These are phyloP conservation scores for Norana najaformis DNA, from an alignment of 2,888 invertebrate species.

Conservation along the genomic window DNA sequence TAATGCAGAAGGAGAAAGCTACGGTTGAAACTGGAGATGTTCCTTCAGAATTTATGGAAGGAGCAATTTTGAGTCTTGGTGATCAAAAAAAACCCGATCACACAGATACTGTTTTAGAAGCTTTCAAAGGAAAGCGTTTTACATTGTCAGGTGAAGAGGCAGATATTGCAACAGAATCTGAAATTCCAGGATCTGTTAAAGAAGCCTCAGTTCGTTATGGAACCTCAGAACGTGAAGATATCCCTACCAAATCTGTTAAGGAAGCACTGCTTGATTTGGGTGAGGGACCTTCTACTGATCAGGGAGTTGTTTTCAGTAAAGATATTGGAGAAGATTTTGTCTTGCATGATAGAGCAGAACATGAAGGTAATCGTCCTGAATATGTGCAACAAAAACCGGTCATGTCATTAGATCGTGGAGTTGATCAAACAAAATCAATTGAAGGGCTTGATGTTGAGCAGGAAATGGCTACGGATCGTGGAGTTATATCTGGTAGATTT, in stretches of 20 bases:
- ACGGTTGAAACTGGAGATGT: neutral
- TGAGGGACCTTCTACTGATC: neutral
- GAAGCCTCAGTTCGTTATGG: neutral
- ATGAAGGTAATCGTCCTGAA: constrained; percentile 13
- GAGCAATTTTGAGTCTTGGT: neutral
- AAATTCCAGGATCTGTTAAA: neutral
- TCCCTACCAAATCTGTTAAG: neutral
- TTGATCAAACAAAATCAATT: neutral
- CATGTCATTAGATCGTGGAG: neutral
- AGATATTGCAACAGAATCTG: neutral
- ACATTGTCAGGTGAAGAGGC: neutral
- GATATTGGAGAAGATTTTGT: neutral
- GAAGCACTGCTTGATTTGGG: neutral
- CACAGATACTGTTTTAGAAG: neutral
- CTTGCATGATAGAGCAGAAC: neutral
- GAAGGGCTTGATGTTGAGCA: neutral
- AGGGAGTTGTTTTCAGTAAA: neutral
- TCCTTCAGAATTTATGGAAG: neutral
- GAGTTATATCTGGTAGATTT: neutral
- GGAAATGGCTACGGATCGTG: neutral
- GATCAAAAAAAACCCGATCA: neutral
- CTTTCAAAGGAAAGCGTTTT: neutral
- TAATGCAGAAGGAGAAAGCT: no score
- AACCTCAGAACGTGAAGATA: neutral
- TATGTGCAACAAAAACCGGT: neutral